A percentile compares a stretch with the other conserved stretches of the same genome.
Conservation (phyloP, 2,888 invertebrate genomes). For the Sarcophaga rosellei region DNA sequence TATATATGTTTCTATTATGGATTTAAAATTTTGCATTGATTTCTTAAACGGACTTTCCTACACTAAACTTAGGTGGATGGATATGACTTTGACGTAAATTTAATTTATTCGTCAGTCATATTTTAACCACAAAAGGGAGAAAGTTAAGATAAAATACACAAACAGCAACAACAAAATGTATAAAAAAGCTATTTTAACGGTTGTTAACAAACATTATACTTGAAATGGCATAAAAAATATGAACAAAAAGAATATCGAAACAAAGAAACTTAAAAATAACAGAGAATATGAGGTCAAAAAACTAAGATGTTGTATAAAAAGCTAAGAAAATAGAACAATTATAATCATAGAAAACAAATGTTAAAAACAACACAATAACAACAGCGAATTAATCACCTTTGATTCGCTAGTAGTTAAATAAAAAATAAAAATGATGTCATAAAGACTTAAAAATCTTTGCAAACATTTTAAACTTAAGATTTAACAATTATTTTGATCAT, state of each 20-base stretch:
- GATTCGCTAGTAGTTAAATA: background rate
- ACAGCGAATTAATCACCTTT: conserved; percentile 1
- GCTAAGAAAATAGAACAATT: conserved; percentile 7
- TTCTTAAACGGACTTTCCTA: too few relatives aligned
- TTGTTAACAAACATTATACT: background rate
- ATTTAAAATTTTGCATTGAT: too few relatives aligned
- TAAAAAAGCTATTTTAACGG: too few relatives aligned
- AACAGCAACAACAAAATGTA: too few relatives aligned
- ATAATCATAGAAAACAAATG: background rate
- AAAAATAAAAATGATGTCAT: conserved; percentile 39
- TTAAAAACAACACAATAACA: background rate
- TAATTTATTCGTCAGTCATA: too few relatives aligned
- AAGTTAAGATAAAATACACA: too few relatives aligned
- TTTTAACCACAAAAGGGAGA: too few relatives aligned
- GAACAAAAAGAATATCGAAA: conserved; percentile 6
- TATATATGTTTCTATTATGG: too few relatives aligned
- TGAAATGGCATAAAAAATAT: background rate
- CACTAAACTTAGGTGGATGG: too few relatives aligned
- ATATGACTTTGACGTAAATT: too few relatives aligned
- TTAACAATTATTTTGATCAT: background rate
- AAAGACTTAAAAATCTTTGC: background rate
- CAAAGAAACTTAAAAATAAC: conserved; percentile 9
- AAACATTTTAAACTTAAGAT: conserved; percentile 22
- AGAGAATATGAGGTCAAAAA: conserved; percentile 48
- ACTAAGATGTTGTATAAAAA: conserved; percentile 23